phyloP scores from a whole-genome alignment of 2,888 invertebrate species.

The Lasioglossum figueresi region DNA sequence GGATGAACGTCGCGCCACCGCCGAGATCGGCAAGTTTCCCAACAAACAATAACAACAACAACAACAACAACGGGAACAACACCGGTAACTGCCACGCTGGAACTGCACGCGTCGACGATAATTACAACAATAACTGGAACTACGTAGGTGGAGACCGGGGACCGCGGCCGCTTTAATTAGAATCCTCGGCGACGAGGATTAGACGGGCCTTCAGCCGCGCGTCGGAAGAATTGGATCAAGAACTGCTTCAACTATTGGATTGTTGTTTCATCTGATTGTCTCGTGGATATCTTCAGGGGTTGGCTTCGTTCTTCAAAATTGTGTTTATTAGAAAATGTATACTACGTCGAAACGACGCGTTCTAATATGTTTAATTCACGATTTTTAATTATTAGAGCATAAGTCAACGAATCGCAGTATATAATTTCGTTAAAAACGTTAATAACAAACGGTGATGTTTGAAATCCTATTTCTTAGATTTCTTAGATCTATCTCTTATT shows the following conservation, averaged over 20 bases:
- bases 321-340: too few species aligned
- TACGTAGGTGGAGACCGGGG: constrained; percentile 53
- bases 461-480: too few species aligned
- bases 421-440: too few species aligned
- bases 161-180: constrained; percentile 75
- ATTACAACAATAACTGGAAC: constrained; percentile 79
- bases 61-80: constrained; percentile 42
- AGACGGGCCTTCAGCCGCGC: constrained; percentile 34
- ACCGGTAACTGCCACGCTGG: constrained; percentile 56
- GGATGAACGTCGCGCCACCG: constrained; percentile 46
- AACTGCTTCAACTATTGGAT: not conserved
- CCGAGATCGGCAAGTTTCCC: constrained; percentile 67
- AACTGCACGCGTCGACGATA: constrained; percentile 75
- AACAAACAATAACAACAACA: constrained; percentile 64
- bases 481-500: too few species aligned
- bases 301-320: too few species aligned
- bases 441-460: too few species aligned
- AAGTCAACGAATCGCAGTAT: too few species aligned
- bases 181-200: constrained; percentile 74
- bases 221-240: not conserved
- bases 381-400: too few species aligned
- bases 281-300: not conserved
- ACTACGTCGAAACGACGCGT: too few species aligned
- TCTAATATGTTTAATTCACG: too few species aligned
- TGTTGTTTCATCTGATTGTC: not conserved